These are phyloP conservation scores for Epinotia demarniana DNA, from an alignment of 2,888 invertebrate genomes.

Conservation along the genomic window DNA sequence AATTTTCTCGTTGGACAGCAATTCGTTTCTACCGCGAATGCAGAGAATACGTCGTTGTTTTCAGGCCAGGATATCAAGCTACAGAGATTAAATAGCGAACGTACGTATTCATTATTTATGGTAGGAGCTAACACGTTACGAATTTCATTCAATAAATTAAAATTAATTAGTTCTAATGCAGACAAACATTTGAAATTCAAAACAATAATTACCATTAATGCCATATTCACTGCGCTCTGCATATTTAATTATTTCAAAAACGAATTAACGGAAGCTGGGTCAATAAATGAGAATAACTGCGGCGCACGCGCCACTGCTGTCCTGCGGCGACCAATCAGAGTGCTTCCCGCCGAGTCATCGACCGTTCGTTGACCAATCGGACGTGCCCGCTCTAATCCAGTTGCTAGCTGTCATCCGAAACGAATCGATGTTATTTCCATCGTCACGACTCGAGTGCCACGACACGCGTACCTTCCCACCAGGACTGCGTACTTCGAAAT, in stretches of 20 bases:
- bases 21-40: no score
- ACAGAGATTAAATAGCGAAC: neutral
- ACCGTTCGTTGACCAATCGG: conserved; percentile 68
- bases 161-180: neutral
- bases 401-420: conserved; percentile 68
- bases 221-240: conserved; percentile 7
- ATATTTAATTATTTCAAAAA: conserved; percentile 20
- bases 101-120: neutral
- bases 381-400: conserved; percentile 62
- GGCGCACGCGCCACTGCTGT: conserved; percentile 52
- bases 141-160: neutral
- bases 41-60: no score
- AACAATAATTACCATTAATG: neutral
- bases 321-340: conserved; percentile 51
- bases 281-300: conserved; percentile 47
- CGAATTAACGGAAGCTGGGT: conserved; percentile 42
- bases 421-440: conserved; percentile 71
- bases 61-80: neutral
- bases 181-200: neutral
- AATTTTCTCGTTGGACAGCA: no score
- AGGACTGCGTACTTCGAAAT: conserved; percentile 17
- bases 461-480: conserved; percentile 32
- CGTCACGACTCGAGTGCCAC: conserved; percentile 53
- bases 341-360: conserved; percentile 68
- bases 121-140: no score